These are phyloP conservation scores for Aptenodytes forsteri DNA, from an alignment of 2,113 vertebrate species.

Conservation along the genomic window DNA sequence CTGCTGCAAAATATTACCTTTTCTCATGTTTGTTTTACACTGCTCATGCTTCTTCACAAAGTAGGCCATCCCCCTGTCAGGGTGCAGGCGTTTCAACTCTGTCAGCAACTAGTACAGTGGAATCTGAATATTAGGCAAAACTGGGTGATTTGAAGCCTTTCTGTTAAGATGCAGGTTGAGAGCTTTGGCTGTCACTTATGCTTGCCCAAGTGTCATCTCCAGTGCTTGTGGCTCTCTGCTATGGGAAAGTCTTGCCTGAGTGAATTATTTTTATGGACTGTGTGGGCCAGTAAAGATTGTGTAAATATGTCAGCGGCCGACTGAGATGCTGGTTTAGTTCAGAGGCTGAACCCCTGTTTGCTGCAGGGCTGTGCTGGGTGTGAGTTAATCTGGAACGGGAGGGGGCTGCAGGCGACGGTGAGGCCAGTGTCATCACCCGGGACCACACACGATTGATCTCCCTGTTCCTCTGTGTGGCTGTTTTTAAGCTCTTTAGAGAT, in stretches of 20 bases:
- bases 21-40: not conserved
- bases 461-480: rapidly evolving
- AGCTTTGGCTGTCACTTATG: not conserved
- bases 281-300: not conserved
- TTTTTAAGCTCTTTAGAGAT: not conserved
- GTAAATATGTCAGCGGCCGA: not conserved
- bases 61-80: not conserved
- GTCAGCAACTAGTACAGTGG: too few species aligned
- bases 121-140: not conserved
- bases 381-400: rapidly evolving
- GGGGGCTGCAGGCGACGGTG: not conserved
- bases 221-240: not conserved
- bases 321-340: not conserved
- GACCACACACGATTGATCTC: rapidly evolving
- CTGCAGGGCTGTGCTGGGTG: rapidly evolving
- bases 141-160: not conserved
- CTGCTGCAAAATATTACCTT: not conserved
- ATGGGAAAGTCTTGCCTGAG: rapidly evolving
- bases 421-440: not conserved
- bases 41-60: not conserved
- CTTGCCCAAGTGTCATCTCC: rapidly evolving
- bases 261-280: not conserved
- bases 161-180: not conserved
- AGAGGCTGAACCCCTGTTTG: not conserved
- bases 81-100: not conserved